These are phyloP conservation scores for Triplophysa dalaica DNA, from an alignment of 2,113 vertebrate species.

Conservation along the genomic window DNA sequence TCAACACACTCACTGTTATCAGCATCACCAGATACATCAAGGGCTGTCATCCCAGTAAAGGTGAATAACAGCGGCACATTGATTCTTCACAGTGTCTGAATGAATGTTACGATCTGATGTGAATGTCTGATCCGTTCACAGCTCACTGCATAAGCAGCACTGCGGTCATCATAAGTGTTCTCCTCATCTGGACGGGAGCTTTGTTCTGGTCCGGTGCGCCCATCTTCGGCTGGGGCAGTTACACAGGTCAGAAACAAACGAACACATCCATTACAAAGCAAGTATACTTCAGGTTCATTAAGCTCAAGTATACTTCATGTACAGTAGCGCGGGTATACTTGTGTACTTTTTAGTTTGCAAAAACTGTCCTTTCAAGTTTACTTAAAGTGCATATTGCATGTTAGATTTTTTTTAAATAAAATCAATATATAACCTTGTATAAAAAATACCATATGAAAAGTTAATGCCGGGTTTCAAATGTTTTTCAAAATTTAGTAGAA, in stretches of 20 bases:
- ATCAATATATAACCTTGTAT: no score
- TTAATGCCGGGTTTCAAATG: no score
- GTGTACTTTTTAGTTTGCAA: no score
- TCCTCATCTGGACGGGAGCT: slow-evolving; percentile 82
- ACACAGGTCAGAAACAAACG: slow-evolving; percentile 74
- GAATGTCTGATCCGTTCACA: slow-evolving; percentile 55
- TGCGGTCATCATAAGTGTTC: slow-evolving; percentile 74
- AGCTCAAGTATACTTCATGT: no score
- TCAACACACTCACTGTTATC: slow-evolving; percentile 88
- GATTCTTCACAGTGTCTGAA: not conserved
- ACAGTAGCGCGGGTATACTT: no score
- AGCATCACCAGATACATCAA: slow-evolving; percentile 87
- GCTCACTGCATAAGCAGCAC: slow-evolving; percentile 78
- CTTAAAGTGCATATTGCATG: no score
- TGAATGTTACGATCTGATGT: no score
- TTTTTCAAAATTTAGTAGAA: no score
- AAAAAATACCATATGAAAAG: no score
- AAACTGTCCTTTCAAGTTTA: no score
- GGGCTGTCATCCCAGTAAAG: slow-evolving; percentile 80
- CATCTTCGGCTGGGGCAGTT: slow-evolving; percentile 87
- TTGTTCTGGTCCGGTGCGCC: slow-evolving; percentile 86
- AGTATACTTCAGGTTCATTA: no score
- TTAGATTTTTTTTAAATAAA: no score
- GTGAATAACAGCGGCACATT: slow-evolving; percentile 58
- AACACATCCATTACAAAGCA: not conserved